Evolutionary conservation across 2,888 invertebrate species (phyloP).

Genomic region (Polydrusus tereticollis): DNA sequence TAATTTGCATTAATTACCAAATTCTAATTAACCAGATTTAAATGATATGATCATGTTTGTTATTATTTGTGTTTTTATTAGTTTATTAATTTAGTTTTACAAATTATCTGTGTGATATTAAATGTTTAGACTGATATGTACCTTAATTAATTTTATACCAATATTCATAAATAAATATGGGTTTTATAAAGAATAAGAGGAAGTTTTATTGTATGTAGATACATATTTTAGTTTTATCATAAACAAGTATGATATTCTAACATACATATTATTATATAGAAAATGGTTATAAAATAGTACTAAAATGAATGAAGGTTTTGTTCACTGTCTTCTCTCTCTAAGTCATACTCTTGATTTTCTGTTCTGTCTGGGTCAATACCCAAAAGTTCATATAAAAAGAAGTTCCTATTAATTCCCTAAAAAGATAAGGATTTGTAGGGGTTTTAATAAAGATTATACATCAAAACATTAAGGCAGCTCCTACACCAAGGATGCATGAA

Average conservation of each 20-base stretch:
- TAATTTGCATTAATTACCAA: too few relatives aligned
- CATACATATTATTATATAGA: background rate
- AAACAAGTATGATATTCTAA: too few relatives aligned
- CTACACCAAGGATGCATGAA: too few relatives aligned
- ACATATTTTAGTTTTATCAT: too few relatives aligned
- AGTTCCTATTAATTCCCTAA: constrained; percentile 67
- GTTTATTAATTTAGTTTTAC: constrained; percentile 15
- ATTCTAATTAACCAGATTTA: constrained; percentile 14
- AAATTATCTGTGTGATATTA: constrained; percentile 40
- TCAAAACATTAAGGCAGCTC: too few relatives aligned
- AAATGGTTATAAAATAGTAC: background rate
- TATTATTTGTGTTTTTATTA: constrained; percentile 13
- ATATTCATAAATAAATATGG: constrained; percentile 38
- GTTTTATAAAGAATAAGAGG: constrained; percentile 14
- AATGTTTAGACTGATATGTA: constrained; percentile 51
- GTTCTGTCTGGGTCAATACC: constrained; percentile 67
- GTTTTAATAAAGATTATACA: too few relatives aligned
- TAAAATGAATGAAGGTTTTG: background rate
- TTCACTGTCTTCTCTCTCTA: background rate
- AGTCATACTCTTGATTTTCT: constrained; percentile 45
- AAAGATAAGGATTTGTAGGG: too few relatives aligned
- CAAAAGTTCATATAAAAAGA: constrained; percentile 68
- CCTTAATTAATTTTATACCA: constrained; percentile 44
- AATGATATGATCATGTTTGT: constrained; percentile 1
- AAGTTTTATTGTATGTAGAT: background rate